Percentiles rank a stretch among this genome's conserved stretches.
These are phyloP conservation scores for Enteromius anoplus DNA, from an alignment of 2,797 vertebrate species.

Conservation along the genomic window DNA sequence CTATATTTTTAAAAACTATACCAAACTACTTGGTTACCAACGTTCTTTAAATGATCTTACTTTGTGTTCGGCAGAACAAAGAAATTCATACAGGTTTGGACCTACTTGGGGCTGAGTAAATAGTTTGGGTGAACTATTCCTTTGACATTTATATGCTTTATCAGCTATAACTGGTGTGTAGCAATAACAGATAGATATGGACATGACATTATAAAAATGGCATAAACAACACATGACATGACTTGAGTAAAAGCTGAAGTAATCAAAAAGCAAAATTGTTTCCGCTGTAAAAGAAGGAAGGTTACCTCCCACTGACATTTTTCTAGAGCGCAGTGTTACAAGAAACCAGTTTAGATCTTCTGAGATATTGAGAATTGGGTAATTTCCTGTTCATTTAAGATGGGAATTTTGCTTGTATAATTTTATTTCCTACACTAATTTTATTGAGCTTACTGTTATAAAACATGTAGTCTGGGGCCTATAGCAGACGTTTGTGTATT, in stretches of 20 bases:
- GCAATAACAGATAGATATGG: not conserved
- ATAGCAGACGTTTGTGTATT: no score
- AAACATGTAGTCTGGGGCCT: no score
- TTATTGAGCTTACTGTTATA: no score
- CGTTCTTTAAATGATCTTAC: no score
- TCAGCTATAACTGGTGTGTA: not conserved
- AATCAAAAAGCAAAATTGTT: not conserved
- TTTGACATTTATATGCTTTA: not conserved
- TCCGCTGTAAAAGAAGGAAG: not conserved
- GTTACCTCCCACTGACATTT: not conserved
- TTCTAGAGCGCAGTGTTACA: not conserved
- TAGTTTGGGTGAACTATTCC: no score
- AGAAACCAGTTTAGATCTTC: not conserved
- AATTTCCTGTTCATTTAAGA: no score
- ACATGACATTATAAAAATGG: not conserved
- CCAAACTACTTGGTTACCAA: no score
- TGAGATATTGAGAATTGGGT: not conserved
- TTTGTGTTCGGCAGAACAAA: no score
- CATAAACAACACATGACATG: not conserved
- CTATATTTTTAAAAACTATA: no score
- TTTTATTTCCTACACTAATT: not conserved
- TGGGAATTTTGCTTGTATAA: not conserved
- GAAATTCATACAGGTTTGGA: no score
- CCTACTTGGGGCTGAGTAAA: no score
- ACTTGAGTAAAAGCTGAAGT: not conserved